These are phyloP conservation scores for Thermophis baileyi DNA, from an alignment of 2,113 vertebrate species.

Conservation along the genomic window DNA sequence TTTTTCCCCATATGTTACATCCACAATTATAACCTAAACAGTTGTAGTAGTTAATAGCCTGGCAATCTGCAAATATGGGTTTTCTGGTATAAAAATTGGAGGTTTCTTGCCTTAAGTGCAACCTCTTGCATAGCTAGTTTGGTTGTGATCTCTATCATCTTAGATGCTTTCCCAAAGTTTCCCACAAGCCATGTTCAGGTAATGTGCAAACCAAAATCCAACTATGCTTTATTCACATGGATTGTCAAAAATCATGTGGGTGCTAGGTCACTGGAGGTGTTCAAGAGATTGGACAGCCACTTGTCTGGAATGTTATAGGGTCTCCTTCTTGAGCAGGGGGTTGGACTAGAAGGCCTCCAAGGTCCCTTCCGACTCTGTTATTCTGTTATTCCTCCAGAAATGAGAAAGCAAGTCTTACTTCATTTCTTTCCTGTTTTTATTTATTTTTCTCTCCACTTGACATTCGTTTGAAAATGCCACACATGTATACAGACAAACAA, in stretches of 20 bases:
- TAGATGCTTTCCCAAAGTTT: background rate
- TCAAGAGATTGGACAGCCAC: background rate
- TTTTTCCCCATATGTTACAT: background rate
- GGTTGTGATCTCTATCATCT: background rate
- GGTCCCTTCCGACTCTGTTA: background rate
- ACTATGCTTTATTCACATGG: background rate
- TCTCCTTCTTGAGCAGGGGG: background rate
- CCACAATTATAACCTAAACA: background rate
- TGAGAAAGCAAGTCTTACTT: background rate
- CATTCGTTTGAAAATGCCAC: slow-evolving; percentile 34
- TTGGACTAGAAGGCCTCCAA: background rate
- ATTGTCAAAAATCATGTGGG: background rate
- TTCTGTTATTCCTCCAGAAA: background rate
- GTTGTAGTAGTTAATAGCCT: background rate
- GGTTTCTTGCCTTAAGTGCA: background rate
- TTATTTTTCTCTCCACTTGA: background rate
- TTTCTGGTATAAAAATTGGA: background rate
- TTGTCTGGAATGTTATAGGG: background rate
- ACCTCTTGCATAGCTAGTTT: background rate
- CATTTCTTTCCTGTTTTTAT: slow-evolving; percentile 5
- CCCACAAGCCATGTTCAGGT: background rate
- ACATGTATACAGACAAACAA: slow-evolving; percentile 22
- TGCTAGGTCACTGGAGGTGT: background rate
- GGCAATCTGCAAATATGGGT: background rate
- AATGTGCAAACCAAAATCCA: background rate